phyloP scores from a whole-genome alignment of 2,888 invertebrate genomes.

The Acrocyrtus sp. region DNA sequence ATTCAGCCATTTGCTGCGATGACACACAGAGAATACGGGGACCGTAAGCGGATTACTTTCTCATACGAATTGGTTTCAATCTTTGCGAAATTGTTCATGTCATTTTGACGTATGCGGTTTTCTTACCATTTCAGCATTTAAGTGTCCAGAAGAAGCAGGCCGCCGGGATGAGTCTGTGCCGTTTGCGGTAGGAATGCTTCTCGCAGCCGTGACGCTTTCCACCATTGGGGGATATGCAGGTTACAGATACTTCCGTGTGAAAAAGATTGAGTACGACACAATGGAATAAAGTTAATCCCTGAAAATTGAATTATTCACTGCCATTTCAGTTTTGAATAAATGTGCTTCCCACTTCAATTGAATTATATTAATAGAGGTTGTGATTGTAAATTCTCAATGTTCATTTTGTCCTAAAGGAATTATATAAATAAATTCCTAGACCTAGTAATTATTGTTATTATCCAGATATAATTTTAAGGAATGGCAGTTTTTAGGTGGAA shows the following conservation, averaged over 20 bases:
- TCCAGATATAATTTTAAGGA: neutral
- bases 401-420: no score
- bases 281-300: constrained; percentile 76
- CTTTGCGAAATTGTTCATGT: no score
- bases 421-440: no score
- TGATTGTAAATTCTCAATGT: no score
- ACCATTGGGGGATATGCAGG: constrained; percentile 87
- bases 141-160: constrained; percentile 71
- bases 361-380: no score
- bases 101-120: no score
- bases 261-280: constrained; percentile 90
- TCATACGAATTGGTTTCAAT: no score
- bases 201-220: constrained; percentile 82
- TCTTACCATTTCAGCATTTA: constrained; percentile 69
- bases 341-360: no score
- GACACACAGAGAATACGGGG: constrained; percentile 75
- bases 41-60: no score
- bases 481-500: neutral
- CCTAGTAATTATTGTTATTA: no score
- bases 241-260: constrained; percentile 86
- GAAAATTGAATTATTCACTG: neutral
- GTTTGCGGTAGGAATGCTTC: constrained; percentile 82
- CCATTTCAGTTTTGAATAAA: neutral
- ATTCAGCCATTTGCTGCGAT: constrained; percentile 90
- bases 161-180: constrained; percentile 84